These are phyloP conservation scores for Tarsius wallacei DNA, from an alignment of 2,797 vertebrate genomes.

Conservation along the genomic window DNA sequence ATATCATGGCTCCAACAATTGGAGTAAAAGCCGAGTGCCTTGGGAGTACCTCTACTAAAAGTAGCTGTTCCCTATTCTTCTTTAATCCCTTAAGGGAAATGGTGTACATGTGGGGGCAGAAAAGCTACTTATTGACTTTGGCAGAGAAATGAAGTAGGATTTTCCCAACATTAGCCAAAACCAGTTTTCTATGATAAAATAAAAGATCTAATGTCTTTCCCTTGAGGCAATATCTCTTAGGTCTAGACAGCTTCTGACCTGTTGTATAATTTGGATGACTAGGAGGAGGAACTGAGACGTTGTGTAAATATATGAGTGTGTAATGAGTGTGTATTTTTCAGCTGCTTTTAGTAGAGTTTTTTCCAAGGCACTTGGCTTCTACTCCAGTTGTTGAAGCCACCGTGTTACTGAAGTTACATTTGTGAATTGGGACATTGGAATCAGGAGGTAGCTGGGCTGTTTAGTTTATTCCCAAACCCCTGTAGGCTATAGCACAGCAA, in stretches of 20 bases:
- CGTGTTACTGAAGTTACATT: background rate
- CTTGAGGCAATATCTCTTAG: background rate
- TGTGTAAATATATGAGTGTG: background rate
- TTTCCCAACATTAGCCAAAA: background rate
- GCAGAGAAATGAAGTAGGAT: background rate
- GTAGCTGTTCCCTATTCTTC: background rate
- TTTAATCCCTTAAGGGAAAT: background rate
- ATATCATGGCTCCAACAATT: no score
- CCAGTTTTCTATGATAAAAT: background rate
- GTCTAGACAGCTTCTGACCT: background rate
- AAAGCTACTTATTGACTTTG: background rate
- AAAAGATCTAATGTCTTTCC: background rate
- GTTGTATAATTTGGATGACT: background rate
- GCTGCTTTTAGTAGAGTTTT: background rate
- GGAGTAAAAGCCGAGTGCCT: no score
- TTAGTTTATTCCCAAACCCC: constrained; percentile 24
- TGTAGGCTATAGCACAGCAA: background rate
- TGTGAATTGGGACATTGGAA: background rate
- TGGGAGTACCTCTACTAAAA: no score
- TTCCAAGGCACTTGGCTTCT: background rate
- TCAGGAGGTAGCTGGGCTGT: background rate
- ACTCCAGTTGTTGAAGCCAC: background rate
- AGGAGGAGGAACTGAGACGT: background rate
- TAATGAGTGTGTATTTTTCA: background rate
- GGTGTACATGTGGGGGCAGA: background rate